phyloP scores from a whole-genome alignment of 2,797 vertebrate genomes.

The Phalloptychus januarius region DNA sequence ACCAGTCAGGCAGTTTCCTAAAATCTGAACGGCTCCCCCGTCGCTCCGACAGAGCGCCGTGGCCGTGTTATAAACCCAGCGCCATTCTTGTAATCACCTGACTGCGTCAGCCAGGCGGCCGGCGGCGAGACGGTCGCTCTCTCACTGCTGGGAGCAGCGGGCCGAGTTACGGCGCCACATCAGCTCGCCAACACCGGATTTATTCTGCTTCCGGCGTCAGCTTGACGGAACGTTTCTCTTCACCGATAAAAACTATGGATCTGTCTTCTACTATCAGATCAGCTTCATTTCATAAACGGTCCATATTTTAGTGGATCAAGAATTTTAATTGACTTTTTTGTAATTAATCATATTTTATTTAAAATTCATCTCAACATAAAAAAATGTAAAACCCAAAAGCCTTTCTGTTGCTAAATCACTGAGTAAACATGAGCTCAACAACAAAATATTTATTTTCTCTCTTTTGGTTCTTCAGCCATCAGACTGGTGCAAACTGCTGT shows the following conservation, averaged over 20 bases:
- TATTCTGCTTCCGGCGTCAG: slow-evolving; percentile 13
- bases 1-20: slow-evolving; percentile 76
- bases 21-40: slow-evolving; percentile 80
- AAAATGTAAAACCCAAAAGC: too few relatives aligned
- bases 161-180: slow-evolving; percentile 38
- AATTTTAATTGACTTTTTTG: too few relatives aligned
- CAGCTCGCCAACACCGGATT: slow-evolving; percentile 21
- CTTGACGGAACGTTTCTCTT: slow-evolving; percentile 1
- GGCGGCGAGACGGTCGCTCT: slow-evolving; percentile 41
- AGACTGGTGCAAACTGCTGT: too few relatives aligned
- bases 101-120: slow-evolving; percentile 50
- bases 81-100: slow-evolving; percentile 81
- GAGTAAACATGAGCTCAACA: too few relatives aligned
- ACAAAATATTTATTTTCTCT: too few relatives aligned
- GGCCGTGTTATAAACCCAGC: slow-evolving; percentile 77
- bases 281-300: neutral
- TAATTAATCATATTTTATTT: too few relatives aligned
- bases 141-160: slow-evolving; percentile 35
- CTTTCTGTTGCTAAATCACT: too few relatives aligned
- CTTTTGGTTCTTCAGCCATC: too few relatives aligned
- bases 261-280: neutral
- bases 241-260: neutral
- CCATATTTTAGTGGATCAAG: neutral
- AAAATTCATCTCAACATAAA: too few relatives aligned
- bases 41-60: slow-evolving; percentile 52